Percentiles rank a stretch among this genome's conserved stretches.
Evolutionary conservation across 2,888 invertebrate species (phyloP).

Genomic region (Notodonta ziczac): DNA sequence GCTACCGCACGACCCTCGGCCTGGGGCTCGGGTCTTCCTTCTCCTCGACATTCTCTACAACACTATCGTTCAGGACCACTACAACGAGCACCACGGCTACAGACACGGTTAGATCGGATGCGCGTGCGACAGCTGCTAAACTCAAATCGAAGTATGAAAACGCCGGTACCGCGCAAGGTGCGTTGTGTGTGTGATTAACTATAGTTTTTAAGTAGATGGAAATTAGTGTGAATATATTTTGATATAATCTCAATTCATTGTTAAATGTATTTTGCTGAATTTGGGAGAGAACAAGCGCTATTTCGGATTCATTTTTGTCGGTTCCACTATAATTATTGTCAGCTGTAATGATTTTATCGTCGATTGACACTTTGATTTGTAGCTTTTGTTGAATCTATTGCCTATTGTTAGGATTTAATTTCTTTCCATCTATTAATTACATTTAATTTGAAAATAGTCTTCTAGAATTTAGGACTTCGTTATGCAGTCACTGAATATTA

Average conservation of each 20-base stretch:
- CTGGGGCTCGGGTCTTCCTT: conserved; percentile 75
- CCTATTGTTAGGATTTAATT: too few species aligned
- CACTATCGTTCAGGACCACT: conserved; percentile 71
- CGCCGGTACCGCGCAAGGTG: conserved; percentile 80
- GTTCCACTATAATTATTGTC: too few species aligned
- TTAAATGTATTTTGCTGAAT: background rate
- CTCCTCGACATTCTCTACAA: conserved; percentile 70
- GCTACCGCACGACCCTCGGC: conserved; percentile 78
- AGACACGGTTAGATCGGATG: conserved; percentile 74
- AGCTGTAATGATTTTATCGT: too few species aligned
- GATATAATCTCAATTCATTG: background rate
- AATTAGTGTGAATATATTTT: background rate
- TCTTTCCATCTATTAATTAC: too few species aligned
- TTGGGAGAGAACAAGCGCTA: background rate
- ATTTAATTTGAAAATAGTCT: too few species aligned
- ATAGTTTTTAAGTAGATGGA: background rate
- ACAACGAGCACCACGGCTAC: conserved; percentile 54
- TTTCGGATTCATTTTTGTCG: too few species aligned
- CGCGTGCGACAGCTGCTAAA: conserved; percentile 78
- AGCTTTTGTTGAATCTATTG: too few species aligned
- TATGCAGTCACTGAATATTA: too few species aligned
- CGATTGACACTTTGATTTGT: too few species aligned
- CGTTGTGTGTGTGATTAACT: conserved; percentile 47
- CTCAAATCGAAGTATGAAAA: conserved; percentile 79
- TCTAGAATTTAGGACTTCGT: too few species aligned